These are phyloP conservation scores for Trissonchulus sp. DNA, from an alignment of 2,888 invertebrate species.

Conservation along the genomic window DNA sequence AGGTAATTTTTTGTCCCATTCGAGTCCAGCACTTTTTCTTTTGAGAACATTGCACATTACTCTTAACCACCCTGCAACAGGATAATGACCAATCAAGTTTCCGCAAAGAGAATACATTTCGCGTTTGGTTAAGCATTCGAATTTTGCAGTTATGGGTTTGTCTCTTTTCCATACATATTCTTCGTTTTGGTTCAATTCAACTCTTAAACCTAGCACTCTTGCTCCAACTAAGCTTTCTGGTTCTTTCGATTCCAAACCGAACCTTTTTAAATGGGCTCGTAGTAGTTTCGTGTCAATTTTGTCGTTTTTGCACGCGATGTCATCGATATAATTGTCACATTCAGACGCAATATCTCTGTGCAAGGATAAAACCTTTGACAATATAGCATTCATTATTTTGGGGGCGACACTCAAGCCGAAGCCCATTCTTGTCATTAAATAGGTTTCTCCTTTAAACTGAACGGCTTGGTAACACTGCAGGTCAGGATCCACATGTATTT, in stretches of 20 bases:
- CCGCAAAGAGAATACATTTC: neutral
- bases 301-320: constrained; percentile 5
- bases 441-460: neutral
- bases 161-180: neutral
- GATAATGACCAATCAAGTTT: neutral
- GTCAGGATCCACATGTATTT: too few relatives aligned
- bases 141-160: neutral
- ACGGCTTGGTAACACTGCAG: neutral
- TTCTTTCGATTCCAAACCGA: neutral
- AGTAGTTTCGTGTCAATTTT: neutral
- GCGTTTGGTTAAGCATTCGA: neutral
- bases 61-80: neutral
- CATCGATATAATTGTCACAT: neutral
- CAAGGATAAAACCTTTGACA: neutral
- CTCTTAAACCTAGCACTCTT: neutral
- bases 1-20: neutral
- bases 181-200: neutral
- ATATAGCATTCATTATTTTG: neutral
- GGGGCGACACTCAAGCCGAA: neutral
- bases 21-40: neutral
- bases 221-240: neutral
- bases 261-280: neutral
- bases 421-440: neutral
- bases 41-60: neutral
- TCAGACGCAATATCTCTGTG: neutral